A percentile compares a stretch with the other conserved stretches of the same genome.
phyloP scores from a whole-genome alignment of 2,113 vertebrate species.

The Oophaga pumilio region DNA sequence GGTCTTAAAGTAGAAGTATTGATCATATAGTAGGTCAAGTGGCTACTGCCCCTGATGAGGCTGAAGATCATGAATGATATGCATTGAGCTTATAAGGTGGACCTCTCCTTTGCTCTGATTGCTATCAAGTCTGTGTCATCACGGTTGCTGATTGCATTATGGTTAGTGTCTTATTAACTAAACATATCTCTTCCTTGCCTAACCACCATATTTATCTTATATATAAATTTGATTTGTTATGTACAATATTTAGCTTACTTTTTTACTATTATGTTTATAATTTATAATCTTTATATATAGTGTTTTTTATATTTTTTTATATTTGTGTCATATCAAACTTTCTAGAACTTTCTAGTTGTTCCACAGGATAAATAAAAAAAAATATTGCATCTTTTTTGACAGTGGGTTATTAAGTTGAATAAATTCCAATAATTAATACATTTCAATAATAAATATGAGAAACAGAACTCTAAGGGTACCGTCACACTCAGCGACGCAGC shows the following conservation, averaged over 20 bases:
- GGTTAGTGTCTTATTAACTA: background rate
- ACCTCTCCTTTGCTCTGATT: background rate
- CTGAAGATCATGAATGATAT: background rate
- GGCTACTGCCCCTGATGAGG: background rate
- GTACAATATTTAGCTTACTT: background rate
- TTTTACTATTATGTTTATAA: background rate
- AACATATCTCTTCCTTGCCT: background rate
- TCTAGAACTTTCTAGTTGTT: background rate
- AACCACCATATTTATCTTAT: background rate
- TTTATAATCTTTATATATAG: too few relatives aligned
- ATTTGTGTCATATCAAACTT: background rate
- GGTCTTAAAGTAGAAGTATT: constrained; percentile 14
- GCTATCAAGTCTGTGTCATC: background rate
- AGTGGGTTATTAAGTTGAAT: too few relatives aligned
- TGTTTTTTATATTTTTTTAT: background rate
- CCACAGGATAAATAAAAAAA: background rate
- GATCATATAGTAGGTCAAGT: constrained; percentile 1
- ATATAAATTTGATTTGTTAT: background rate
- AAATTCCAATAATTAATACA: too few relatives aligned
- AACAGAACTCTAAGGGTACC: too few relatives aligned
- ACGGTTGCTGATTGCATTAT: background rate
- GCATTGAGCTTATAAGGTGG: constrained; percentile 3
- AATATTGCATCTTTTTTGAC: background rate
- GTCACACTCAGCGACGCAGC: too few relatives aligned
- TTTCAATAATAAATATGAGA: too few relatives aligned